These are phyloP conservation scores for Cassiopea xamachana DNA, from an alignment of 30 jellyfish, hydroid and myxozoan species.

Conservation along the genomic window DNA sequence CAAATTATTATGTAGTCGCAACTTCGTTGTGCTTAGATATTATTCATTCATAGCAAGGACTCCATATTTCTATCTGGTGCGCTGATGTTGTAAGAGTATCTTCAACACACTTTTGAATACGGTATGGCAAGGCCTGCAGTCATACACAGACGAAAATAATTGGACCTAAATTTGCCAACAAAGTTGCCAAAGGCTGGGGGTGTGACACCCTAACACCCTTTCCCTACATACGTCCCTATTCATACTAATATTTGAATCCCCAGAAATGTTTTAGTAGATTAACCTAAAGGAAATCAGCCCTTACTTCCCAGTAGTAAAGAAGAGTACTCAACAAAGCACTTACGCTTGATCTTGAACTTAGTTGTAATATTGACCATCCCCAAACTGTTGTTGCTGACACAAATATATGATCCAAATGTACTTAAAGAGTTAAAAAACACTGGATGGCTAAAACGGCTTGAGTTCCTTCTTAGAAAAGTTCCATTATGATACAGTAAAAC, in stretches of 20 bases:
- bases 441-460: neutral
- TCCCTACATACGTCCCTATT: no score
- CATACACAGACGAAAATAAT: neutral
- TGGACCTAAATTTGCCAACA: neutral
- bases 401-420: neutral
- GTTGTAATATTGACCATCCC: neutral
- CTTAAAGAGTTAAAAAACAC: neutral
- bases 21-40: no score
- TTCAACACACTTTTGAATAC: no score
- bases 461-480: neutral
- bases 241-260: no score
- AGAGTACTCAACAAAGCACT: neutral
- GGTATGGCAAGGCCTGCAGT: no score
- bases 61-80: no score
- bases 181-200: neutral
- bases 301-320: no score
- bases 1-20: no score
- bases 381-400: neutral
- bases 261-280: no score
- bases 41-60: no score
- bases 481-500: neutral
- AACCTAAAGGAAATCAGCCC: neutral
- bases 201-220: neutral
- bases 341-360: neutral
- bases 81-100: no score